Evolutionary conservation across 2,888 invertebrate genomes (phyloP).

Genomic region (Melipona bicolor): DNA sequence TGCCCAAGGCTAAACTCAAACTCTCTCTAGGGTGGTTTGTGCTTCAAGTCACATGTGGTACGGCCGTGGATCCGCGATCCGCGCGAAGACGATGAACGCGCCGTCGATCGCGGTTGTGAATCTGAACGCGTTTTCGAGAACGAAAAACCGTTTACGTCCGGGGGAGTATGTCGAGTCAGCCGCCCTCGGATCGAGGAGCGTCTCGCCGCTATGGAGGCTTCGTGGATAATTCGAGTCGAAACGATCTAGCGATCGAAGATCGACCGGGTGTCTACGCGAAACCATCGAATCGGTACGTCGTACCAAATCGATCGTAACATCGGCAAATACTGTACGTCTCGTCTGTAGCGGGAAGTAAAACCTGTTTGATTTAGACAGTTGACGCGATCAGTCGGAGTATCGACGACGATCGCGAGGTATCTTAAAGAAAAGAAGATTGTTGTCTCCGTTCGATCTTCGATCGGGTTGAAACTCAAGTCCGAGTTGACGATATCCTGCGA

Average conservation of each 20-base stretch:
- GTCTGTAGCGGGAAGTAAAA: neutral
- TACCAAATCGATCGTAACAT: neutral
- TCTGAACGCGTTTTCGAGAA: constrained; percentile 1
- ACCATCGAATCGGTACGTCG: neutral
- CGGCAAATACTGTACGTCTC: neutral
- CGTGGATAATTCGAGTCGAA: neutral
- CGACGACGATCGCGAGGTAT: constrained; percentile 54
- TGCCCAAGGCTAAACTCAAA: constrained; percentile 79
- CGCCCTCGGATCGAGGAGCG: neutral
- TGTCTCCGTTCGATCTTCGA: constrained; percentile 39
- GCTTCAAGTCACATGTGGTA: constrained; percentile 53
- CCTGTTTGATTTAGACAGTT: neutral
- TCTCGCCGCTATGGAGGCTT: neutral
- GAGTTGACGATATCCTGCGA: neutral
- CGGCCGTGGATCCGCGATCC: constrained; percentile 41
- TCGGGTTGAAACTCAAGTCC: constrained; percentile 30
- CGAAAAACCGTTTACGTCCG: constrained; percentile 49
- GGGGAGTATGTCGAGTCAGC: neutral
- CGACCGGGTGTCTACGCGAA: constrained; percentile 4
- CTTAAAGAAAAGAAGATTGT: neutral
- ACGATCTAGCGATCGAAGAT: constrained; percentile 16
- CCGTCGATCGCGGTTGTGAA: neutral
- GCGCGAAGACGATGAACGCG: constrained; percentile 24
- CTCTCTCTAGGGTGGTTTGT: constrained; percentile 60
- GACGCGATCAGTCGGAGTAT: constrained; percentile 59